phyloP scores from a whole-genome alignment of 2,113 vertebrate species.

The Cygnus atratus region DNA sequence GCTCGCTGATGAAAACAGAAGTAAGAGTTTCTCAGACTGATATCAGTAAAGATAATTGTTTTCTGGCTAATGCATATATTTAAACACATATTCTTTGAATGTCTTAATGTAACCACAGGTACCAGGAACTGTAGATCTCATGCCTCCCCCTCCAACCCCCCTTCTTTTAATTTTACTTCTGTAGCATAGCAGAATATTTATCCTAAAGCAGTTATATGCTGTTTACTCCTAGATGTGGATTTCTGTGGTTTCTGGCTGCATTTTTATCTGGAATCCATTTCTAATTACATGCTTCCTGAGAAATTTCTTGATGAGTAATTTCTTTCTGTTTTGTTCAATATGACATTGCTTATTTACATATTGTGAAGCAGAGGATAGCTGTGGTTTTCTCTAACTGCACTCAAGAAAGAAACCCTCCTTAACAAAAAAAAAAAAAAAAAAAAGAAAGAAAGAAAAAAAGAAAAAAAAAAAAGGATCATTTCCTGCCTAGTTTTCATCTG shows the following conservation, averaged over 20 bases:
- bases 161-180: not conserved
- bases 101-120: not conserved
- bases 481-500: accelerated
- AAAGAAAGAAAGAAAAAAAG: not conserved
- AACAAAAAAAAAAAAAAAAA: no score
- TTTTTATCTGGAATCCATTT: constrained; percentile 46
- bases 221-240: constrained; percentile 10
- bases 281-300: constrained; percentile 39
- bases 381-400: not conserved
- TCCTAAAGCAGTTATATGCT: constrained; percentile 5
- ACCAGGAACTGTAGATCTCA: not conserved
- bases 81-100: not conserved
- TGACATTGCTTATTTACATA: not conserved
- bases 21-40: not conserved
- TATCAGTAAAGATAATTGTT: not conserved
- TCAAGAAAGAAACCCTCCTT: not conserved
- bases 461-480: not conserved
- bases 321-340: constrained; percentile 18
- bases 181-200: constrained; percentile 9
- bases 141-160: no score
- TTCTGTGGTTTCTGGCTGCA: not conserved
- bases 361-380: not conserved
- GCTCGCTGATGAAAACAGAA: not conserved
- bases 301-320: constrained; percentile 45
- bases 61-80: not conserved